Base-by-base conservation (phyloP, 2,888 invertebrate species). In the Digitonthophagus gazella region DNA sequence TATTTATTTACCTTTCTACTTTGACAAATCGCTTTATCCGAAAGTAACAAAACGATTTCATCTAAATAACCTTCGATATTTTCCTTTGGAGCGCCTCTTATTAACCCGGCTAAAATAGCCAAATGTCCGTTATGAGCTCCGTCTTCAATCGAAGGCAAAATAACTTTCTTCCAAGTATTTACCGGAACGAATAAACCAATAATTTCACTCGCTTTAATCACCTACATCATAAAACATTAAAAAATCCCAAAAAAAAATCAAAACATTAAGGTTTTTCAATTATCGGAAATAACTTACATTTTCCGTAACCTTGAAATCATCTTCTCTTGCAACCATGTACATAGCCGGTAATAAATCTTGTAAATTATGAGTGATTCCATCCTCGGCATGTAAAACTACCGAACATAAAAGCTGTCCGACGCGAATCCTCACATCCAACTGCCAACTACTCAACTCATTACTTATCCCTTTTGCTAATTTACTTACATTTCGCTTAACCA, bases 181-280 rank as follows among this genome's bases (percentile, higher is more conserved):
- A 90, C 88, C 0, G 85, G 84, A 61, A 94, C 90, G 82, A 95
- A 95, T 77, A 90, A 89, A 8, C 93, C 94, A 72, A 93, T 86
- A 65, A 92, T 83, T 78, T 91, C 89, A 0, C 91, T 88, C 1
- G 91, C 88, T 64, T 86, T 86, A 77, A 89, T 86, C 55, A 90
- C 83, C 90, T 91, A 74, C 15, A n/a, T n/a, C n/a, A n/a, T n/a
- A n/a, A n/a, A n/a, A n/a, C n/a, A n/a, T n/a, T n/a, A n/a, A n/a
- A n/a, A n/a, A n/a, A n/a, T n/a, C n/a, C n/a, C n/a, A n/a, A n/a
- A 78, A 78, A 71, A 68, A 44, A 14, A 64, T 20, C 15, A 14
- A 15, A n/a, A 4, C 2, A 14, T 1, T 54, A 54, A 54, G 14
- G 54, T 28, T 5, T 55, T 61, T 1, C 2, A 18, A 11, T 64